Percentiles rank a stretch among this genome's conserved stretches.
phyloP scores from a whole-genome alignment of 2,113 vertebrate genomes.

The Chlorodrepanis virens region DNA sequence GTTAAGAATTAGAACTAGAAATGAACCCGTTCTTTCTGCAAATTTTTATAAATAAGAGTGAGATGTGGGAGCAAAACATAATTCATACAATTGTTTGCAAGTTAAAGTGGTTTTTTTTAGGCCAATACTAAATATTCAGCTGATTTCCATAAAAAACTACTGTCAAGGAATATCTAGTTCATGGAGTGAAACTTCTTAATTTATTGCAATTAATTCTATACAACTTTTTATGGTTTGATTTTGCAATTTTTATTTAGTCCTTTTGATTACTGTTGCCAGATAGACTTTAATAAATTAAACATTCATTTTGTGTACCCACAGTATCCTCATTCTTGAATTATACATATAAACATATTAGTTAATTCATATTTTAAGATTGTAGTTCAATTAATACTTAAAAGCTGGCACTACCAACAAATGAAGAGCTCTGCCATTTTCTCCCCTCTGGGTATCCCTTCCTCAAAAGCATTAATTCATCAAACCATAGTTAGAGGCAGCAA shows the following conservation, averaged over 20 bases:
- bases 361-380: slow-evolving; percentile 30
- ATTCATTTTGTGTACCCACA: background rate
- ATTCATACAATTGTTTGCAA: background rate
- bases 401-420: background rate
- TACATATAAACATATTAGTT: slow-evolving; percentile 19
- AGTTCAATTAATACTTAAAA: slow-evolving; percentile 27
- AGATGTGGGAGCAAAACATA: background rate
- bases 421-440: background rate
- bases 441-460: background rate
- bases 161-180: background rate
- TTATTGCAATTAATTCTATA: slow-evolving; percentile 3
- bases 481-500: background rate
- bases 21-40: background rate
- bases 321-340: slow-evolving; percentile 15
- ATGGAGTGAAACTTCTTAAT: background rate
- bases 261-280: slow-evolving; percentile 31
- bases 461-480: background rate
- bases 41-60: background rate
- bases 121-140: background rate
- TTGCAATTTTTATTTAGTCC: background rate
- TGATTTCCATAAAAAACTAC: background rate
- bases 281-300: slow-evolving; percentile 32
- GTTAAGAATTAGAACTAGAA: background rate
- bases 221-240: background rate
- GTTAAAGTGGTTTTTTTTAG: background rate